Conservation (phyloP, 2,888 invertebrate species). For the Venusia cambrica region DNA sequence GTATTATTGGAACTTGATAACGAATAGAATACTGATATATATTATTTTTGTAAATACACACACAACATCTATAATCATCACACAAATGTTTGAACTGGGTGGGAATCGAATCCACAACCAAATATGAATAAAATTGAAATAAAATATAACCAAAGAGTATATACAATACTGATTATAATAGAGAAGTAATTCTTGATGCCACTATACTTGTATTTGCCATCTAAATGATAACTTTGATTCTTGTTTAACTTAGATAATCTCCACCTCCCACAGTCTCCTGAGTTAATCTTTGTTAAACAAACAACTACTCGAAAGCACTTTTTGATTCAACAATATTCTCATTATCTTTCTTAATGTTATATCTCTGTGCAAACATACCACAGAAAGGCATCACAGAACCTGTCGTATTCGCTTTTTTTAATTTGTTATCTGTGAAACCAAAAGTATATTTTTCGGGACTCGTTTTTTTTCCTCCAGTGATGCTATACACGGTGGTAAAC, state of each 20-base stretch:
- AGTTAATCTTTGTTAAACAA: conserved; percentile 28
- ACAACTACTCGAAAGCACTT: conserved; percentile 35
- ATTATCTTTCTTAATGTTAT: conserved; percentile 55
- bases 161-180: too few species aligned
- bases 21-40: too few species aligned
- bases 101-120: too few species aligned
- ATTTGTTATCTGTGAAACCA: conserved; percentile 33
- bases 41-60: too few species aligned
- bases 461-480: conserved; percentile 11
- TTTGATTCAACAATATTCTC: conserved; percentile 47
- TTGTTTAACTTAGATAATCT: conserved; percentile 21
- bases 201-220: conserved; percentile 7
- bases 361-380: conserved; percentile 48
- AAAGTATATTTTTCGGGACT: conserved; percentile 36
- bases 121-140: too few species aligned
- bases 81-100: too few species aligned
- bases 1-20: too few species aligned
- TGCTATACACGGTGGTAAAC: conserved; percentile 35
- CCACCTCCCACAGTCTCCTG: conserved; percentile 36
- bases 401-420: conserved; percentile 30
- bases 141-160: too few species aligned
- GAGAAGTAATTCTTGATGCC: neutral
- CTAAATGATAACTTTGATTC: conserved; percentile 8
- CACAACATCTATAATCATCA: too few species aligned
- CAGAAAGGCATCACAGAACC: conserved; percentile 42